These are phyloP conservation scores for Pygoscelis antarcticus DNA, from an alignment of 2,113 vertebrate species.

Conservation along the genomic window DNA sequence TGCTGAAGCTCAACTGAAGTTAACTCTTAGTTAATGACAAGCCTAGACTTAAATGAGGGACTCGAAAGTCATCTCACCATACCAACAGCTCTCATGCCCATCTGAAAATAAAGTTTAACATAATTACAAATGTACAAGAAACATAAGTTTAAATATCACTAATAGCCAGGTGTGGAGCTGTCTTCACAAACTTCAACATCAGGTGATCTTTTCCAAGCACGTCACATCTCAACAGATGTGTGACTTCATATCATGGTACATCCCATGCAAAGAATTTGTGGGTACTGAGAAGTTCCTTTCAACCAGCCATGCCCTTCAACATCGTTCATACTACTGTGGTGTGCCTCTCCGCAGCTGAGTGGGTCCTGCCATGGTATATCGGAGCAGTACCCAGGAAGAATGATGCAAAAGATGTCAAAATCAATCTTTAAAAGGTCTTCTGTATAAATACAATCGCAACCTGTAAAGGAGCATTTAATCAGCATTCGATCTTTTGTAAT, in stretches of 20 bases:
- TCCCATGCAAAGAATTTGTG: not conserved
- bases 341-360: not conserved
- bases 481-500: not conserved
- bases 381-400: not conserved
- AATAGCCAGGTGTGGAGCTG: not conserved
- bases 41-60: not conserved
- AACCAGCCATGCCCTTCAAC: not conserved
- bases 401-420: not conserved
- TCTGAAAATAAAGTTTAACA: not conserved
- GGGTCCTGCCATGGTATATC: accelerated
- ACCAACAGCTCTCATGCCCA: not conserved
- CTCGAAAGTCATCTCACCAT: not conserved
- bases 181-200: not conserved
- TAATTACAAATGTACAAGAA: not conserved
- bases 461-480: not conserved
- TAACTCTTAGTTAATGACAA: not conserved
- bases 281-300: not conserved
- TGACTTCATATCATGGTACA: not conserved
- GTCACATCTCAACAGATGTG: not conserved
- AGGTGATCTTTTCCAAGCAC: not conserved
- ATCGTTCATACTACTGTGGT: not conserved
- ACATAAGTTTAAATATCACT: not conserved
- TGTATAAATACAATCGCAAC: not conserved
- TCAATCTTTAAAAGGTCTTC: not conserved
- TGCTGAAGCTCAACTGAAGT: not conserved